Evolutionary conservation across 2,113 vertebrate species (phyloP).

Genomic region (Chiloscyllium plagiosum): DNA sequence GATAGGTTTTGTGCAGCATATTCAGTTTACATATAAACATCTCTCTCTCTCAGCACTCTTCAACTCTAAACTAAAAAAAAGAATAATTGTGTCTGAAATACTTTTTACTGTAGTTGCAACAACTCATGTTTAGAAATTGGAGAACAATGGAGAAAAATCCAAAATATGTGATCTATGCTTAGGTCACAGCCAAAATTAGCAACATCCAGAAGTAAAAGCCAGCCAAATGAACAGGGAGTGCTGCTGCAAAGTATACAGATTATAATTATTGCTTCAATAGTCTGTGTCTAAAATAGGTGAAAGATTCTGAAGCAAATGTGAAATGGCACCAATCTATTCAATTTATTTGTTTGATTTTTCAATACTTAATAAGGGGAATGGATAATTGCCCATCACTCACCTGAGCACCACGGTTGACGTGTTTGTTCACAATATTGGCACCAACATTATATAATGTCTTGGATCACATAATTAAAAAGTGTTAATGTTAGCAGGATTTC

Average conservation of each 20-base stretch:
- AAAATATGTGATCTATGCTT: not conserved
- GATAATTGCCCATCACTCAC: not conserved
- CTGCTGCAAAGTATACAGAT: not conserved
- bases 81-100: not conserved
- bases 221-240: not conserved
- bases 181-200: not conserved
- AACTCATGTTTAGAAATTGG: not conserved
- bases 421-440: not conserved
- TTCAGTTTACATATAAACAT: not conserved
- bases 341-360: not conserved
- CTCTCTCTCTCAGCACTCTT: not conserved
- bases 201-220: not conserved
- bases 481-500: not conserved
- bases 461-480: not conserved
- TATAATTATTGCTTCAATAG: not conserved
- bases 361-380: not conserved
- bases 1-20: not conserved
- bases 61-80: too few relatives aligned
- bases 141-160: not conserved
- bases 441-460: not conserved
- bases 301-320: not conserved
- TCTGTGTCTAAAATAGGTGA: not conserved
- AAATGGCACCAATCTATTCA: not conserved
- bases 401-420: not conserved
- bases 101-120: not conserved